Conservation (phyloP, 1,140 invertebrate species). For the Pogonomyrmex barbatus region DNA sequence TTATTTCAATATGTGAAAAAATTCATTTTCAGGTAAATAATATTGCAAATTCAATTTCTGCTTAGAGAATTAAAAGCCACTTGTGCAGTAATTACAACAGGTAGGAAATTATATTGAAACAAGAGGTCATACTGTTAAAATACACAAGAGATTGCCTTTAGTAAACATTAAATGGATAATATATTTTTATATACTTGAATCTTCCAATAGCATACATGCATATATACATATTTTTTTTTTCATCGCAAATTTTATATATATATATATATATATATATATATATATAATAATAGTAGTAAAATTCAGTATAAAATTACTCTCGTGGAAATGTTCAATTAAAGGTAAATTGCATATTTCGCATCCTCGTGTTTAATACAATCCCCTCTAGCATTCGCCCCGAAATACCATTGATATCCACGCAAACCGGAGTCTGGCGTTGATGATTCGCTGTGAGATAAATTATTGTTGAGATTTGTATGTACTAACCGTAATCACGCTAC, state of each 20-base stretch:
- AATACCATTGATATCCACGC: constrained; percentile 50
- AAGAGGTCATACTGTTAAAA: not conserved
- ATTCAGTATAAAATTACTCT: constrained; percentile 27
- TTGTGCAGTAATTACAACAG: not conserved
- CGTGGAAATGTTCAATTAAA: constrained; percentile 46
- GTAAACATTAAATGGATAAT: not conserved
- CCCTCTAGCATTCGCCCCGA: constrained; percentile 24
- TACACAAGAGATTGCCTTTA: not conserved
- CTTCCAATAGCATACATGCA: not conserved
- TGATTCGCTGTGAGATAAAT: constrained; percentile 54
- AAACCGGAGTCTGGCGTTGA: constrained; percentile 17
- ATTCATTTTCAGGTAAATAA: not conserved
- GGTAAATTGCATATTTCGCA: constrained; percentile 39
- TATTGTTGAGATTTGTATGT: constrained; percentile 60
- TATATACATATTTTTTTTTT: not conserved
- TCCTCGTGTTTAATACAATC: constrained; percentile 47
- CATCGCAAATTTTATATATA: not conserved
- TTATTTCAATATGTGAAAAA: constrained; percentile 5
- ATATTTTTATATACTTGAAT: not conserved
- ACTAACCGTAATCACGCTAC: constrained; percentile 40
- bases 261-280: not conserved
- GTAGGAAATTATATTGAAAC: not conserved
- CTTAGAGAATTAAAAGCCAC: not conserved
- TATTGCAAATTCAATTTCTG: not conserved
- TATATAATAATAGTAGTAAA: no score